These are phyloP conservation scores for Noctuana brunneofusca DNA, from an alignment of 2,888 invertebrate species.

Conservation along the genomic window DNA sequence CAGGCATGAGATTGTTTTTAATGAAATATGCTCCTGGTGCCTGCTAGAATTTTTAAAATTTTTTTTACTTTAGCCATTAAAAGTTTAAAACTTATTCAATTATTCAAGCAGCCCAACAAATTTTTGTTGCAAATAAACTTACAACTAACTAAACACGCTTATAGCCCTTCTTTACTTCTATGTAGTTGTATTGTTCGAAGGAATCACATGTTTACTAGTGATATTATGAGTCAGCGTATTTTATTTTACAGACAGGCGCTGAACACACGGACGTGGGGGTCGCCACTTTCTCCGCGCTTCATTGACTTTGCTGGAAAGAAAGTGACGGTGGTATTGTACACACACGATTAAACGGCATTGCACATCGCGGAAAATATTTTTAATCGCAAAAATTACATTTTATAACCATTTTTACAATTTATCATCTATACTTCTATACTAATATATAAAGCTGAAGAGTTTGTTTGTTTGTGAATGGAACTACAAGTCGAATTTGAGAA, in stretches of 20 bases:
- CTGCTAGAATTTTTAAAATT: too few relatives aligned
- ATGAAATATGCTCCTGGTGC: too few relatives aligned
- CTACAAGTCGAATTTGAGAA: too few relatives aligned
- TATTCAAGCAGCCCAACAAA: too few relatives aligned
- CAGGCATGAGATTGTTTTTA: too few relatives aligned
- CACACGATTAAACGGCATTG: constrained; percentile 39
- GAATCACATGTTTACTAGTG: constrained; percentile 16
- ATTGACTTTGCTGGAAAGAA: constrained; percentile 78
- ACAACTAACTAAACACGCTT: too few relatives aligned
- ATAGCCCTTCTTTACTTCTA: too few relatives aligned
- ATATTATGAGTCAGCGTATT: constrained; percentile 71
- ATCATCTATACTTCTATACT: not conserved
- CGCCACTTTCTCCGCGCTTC: constrained; percentile 80
- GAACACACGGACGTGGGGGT: constrained; percentile 73
- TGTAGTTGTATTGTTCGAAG: not conserved
- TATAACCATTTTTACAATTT: not conserved
- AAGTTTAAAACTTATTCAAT: too few relatives aligned
- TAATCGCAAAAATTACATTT: not conserved
- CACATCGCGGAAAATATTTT: constrained; percentile 26
- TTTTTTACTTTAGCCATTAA: too few relatives aligned
- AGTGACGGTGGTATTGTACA: constrained; percentile 73
- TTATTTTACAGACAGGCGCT: constrained; percentile 63
- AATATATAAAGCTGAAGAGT: too few relatives aligned
- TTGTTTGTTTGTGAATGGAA: too few relatives aligned
- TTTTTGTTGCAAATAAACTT: too few relatives aligned